Percentiles rank a stretch among this genome's conserved stretches.
Conservation (phyloP, 2,797 vertebrate species). For the Brachymystax lenok region DNA sequence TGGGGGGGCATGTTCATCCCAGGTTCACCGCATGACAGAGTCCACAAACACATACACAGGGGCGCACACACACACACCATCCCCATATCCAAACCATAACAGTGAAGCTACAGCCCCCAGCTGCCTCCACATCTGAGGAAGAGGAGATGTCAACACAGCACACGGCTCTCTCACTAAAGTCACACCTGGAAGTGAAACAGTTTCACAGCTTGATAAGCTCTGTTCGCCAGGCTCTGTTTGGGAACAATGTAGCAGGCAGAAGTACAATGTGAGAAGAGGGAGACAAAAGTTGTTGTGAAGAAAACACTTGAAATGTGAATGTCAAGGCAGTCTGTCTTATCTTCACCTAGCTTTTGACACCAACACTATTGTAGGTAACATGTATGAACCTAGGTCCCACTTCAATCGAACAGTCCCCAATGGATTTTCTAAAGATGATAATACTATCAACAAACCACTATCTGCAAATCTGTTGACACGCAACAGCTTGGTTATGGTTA, state of each 20-base stretch:
- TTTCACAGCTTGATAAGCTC: conserved; percentile 13
- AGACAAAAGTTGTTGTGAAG: no score
- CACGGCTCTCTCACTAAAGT: conserved; percentile 42
- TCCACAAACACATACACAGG: not conserved
- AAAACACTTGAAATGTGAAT: no score
- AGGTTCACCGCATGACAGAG: conserved; percentile 12
- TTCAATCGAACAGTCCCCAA: no score
- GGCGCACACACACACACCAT: conserved; percentile 7
- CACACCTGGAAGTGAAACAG: conserved; percentile 35
- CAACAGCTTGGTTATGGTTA: no score
- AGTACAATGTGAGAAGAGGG: not conserved
- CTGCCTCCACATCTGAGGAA: conserved; percentile 55
- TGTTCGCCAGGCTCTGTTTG: not conserved
- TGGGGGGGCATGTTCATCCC: conserved; percentile 17
- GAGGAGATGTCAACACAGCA: conserved; percentile 56
- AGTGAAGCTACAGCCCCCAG: conserved; percentile 60
- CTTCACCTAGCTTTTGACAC: no score
- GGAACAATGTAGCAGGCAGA: not conserved
- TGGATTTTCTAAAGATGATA: no score
- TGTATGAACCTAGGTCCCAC: no score
- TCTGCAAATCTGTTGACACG: no score
- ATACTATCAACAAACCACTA: no score
- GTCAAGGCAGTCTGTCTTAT: no score
- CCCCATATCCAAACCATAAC: conserved; percentile 27
- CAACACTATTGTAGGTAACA: no score